Evolutionary conservation across 1,140 invertebrate species (phyloP).

Genomic region (Semibalanus balanoides): DNA sequence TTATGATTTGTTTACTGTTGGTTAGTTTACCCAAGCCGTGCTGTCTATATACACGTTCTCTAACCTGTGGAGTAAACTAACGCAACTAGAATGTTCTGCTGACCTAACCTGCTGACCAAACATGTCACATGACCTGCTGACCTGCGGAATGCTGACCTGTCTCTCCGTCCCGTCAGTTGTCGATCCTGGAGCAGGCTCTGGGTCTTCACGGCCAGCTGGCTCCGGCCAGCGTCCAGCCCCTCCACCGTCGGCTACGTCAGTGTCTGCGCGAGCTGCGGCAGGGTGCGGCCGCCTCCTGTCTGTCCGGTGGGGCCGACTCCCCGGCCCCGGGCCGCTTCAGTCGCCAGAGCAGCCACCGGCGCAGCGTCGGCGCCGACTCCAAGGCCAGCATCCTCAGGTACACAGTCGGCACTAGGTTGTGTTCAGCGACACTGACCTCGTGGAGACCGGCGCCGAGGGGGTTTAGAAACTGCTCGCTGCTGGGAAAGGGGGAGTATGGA

Average conservation of each 20-base stretch:
- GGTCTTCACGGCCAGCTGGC: neutral
- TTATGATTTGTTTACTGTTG: no score
- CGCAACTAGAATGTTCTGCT: no score
- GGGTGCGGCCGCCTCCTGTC: neutral
- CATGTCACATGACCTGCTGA: no score
- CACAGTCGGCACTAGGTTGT: no score
- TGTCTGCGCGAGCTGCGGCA: neutral
- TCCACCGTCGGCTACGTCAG: neutral
- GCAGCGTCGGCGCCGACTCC: neutral
- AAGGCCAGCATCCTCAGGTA: slow-evolving; percentile 3
- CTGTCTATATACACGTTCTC: no score
- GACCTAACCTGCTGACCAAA: no score
- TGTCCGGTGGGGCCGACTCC: neutral
- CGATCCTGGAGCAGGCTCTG: neutral
- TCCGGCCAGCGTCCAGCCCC: neutral
- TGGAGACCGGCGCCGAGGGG: no score
- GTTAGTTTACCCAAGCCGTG: no score
- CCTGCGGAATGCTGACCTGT: neutral
- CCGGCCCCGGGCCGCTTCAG: neutral
- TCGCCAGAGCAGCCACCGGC: neutral
- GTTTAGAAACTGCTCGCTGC: no score
- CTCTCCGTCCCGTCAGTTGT: neutral
- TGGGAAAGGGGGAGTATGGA: no score
- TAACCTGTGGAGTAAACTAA: no score
- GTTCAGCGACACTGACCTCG: no score